Base-by-base conservation (phyloP, 2,797 vertebrate genomes). In the Sibirionetta formosa region DNA sequence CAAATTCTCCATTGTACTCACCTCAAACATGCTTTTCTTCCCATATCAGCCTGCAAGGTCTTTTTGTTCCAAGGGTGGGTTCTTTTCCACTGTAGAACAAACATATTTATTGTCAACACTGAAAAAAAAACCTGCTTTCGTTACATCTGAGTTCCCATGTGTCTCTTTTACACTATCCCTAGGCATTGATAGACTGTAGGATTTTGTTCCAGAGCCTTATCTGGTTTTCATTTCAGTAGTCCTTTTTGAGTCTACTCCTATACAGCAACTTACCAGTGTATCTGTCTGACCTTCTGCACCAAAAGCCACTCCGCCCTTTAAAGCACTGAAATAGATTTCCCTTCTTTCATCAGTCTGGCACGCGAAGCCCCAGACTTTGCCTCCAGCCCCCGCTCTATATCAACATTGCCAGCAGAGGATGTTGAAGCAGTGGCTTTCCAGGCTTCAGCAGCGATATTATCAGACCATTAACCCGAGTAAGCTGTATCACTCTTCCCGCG, bases 401-500 rank as follows among this genome's bases (percentile, higher is more conserved):
- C 80, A 96, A 76, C 89, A 65, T 40, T 44, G 7, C 63, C 53
- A 86, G 88, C 75, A 85, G 81, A 64, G 78, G 82, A 93, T 77
- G 88, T 85, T 7, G 16, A 93, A 63, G 83, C 92, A 83, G 79
- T 84, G 60, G 72, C 76, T 93, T 95, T 88, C 82, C 35, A 40
- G 78, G 89, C 58, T 60, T 94, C 57, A 60, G 81, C 57, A 78
- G 54, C 29, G 93, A 97, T 94, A 80, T 76, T 86, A 97, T 97
- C 96, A 94, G 86, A 33, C 90, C 93, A 95, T 96, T 96, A 95
- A 94, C 94, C 81, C 46, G 53, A 94, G 85, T 60, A 86, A 96
- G 87, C 90, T 75, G 29, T 87, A 87, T 86, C n/a, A 4, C 46
- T 82, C 9, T 61, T 50, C 81, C 79, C 66, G 24, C 0, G 33